Conservation (phyloP, 2,113 vertebrate species). For the Vulpes vulpes region DNA sequence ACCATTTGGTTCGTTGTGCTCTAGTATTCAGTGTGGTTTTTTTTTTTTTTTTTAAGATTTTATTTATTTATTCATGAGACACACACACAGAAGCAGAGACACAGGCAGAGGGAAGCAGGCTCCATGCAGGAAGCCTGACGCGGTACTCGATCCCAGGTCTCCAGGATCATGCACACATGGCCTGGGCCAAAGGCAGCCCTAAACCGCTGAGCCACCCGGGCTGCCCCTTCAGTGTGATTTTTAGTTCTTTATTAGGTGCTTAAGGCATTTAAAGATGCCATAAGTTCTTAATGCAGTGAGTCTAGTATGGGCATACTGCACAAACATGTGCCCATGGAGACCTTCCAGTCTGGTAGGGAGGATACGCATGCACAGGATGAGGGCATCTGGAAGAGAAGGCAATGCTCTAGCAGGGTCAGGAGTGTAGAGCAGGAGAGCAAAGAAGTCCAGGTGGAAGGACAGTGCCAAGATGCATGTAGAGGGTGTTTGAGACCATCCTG, state of each 20-base stretch:
- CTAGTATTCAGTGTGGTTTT: background rate
- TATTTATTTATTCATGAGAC: no score
- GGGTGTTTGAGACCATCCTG: background rate
- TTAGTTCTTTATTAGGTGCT: slow-evolving; percentile 23
- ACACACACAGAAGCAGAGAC: no score
- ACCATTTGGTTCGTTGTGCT: background rate
- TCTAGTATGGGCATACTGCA: background rate
- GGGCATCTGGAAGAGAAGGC: background rate
- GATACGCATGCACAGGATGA: background rate
- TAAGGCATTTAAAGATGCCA: background rate
- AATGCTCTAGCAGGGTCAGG: background rate
- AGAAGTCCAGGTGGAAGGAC: background rate
- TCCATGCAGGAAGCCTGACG: no score
- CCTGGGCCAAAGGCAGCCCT: no score
- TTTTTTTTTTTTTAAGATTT: background rate
- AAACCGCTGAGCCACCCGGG: no score
- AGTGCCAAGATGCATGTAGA: background rate
- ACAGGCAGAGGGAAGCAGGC: no score
- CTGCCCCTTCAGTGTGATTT: background rate
- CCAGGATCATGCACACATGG: no score
- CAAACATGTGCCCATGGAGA: background rate
- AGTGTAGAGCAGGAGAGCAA: background rate
- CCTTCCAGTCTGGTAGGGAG: background rate
- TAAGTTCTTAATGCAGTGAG: background rate
- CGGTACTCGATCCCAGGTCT: no score